A percentile compares a stretch with the other conserved stretches of the same genome.
phyloP scores from a whole-genome alignment of 2,888 invertebrate genomes.

The Conchocele bisecta region DNA sequence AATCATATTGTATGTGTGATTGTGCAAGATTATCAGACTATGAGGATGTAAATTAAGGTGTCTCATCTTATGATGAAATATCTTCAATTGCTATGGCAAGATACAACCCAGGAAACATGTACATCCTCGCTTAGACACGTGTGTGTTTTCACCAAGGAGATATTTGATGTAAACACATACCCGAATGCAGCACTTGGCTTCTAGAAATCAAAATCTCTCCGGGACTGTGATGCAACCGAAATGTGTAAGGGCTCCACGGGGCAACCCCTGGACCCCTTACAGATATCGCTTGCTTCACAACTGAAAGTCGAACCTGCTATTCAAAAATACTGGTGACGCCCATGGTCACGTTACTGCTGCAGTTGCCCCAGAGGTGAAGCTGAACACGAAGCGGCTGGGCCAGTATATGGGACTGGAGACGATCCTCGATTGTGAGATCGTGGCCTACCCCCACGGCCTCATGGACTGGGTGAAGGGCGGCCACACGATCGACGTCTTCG shows the following conservation, averaged over 20 bases:
- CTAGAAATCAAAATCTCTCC: no score
- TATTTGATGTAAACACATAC: background rate
- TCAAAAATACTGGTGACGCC: no score
- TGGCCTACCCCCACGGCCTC: constrained; percentile 49
- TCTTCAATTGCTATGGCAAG: no score
- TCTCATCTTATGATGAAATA: no score
- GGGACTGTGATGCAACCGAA: background rate
- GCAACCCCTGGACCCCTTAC: no score
- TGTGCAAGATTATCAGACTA: no score
- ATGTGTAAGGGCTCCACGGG: no score
- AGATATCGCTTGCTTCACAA: no score
- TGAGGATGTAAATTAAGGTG: no score
- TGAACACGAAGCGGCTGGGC: constrained; percentile 48
- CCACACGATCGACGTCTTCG: constrained; percentile 24
- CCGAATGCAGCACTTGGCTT: no score
- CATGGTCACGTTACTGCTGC: background rate
- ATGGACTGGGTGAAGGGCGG: constrained; percentile 47
- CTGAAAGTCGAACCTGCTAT: no score
- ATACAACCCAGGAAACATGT: background rate
- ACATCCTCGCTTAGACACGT: background rate
- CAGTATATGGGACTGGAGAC: constrained; percentile 53
- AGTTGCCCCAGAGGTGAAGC: constrained; percentile 54
- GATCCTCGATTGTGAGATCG: constrained; percentile 56
- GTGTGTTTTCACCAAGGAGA: background rate
- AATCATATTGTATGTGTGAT: no score